Base-by-base conservation (phyloP, 2,797 vertebrate genomes). In the Cephalopachus bancanus region DNA sequence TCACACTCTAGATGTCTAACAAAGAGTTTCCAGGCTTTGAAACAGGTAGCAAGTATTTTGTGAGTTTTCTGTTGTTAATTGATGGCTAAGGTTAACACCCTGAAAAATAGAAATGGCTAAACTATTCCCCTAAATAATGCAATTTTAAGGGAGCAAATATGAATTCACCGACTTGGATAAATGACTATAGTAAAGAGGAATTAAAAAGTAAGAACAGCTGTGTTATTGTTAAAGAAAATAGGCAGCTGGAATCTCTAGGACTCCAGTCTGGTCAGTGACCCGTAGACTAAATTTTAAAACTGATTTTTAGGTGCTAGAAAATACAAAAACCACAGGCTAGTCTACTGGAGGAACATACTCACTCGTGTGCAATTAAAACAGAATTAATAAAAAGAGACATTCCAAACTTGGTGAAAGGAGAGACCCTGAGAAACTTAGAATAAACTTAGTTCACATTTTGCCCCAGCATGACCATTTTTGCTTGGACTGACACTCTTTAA, bases 201-300 rank as follows among this genome's bases (percentile, higher is more conserved):
- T 90, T 94, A 30, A 86, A 84, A 96, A 91, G 71, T 71, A 95
- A 87, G 93, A 97, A 88, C 95, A 98, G 97, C 96, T 97, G 97
- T 97, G 96, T 97, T 98, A 97, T 95, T 69, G 71, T 95, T 97
- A 94, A 97, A 89, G 87, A 44, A 96, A 97, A 84, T 57, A 96
- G 62, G 67, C 95, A 98, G 97, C 95, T 98, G 97, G 97, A 97
- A 92, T 92, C 89, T 91, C 95, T 83, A 91, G 93, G 79, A 85
- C 91, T 67, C 87, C 84, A 95, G 93, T 90, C 96, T 96, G 93
- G 72, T 97, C 74, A 89, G 79, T 60, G 64, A 69, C 83, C 78
- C 72, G 91, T 69, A 97, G 95, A 96, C 88, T 96, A 96, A 97
- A 97, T 79, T 92, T 94, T 95, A 92, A 72, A 93, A 78, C 17